A percentile compares a stretch with the other conserved stretches of the same genome.
Evolutionary conservation across 2,113 vertebrate genomes (phyloP).

Genomic region (Saccopteryx leptura): DNA sequence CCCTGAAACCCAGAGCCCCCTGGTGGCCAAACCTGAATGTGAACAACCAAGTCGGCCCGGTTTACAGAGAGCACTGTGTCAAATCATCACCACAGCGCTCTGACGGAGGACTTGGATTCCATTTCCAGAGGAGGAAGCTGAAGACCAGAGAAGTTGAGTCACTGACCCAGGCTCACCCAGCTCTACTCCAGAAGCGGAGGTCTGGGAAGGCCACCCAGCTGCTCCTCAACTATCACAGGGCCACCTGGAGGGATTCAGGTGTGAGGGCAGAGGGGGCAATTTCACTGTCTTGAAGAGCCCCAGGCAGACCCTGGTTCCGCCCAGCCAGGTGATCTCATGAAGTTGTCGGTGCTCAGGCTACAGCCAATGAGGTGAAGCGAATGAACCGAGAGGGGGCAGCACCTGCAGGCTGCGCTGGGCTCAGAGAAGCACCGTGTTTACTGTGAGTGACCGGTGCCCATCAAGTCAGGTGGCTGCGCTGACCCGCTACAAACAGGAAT

Average conservation of each 20-base stretch:
- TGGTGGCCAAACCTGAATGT: not conserved
- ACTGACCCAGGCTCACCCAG: not conserved
- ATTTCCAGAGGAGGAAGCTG: not conserved
- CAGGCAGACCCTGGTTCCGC: not conserved
- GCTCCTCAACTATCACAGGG: not conserved
- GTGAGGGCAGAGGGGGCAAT: not conserved
- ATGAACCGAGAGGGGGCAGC: not conserved
- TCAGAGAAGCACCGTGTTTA: not conserved
- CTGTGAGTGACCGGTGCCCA: not conserved
- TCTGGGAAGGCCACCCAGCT: too few species aligned
- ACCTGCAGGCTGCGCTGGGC: rapidly evolving
- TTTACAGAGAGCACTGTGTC: not conserved
- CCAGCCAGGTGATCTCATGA: not conserved
- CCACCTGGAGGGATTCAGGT: not conserved
- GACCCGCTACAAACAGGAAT: not conserved
- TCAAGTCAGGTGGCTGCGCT: not conserved
- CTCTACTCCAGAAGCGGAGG: not conserved
- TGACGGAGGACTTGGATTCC: not conserved
- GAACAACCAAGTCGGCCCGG: rapidly evolving
- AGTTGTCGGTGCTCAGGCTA: not conserved
- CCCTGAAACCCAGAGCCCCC: not conserved
- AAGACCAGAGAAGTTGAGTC: not conserved
- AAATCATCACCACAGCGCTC: not conserved
- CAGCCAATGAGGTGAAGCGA: not conserved
- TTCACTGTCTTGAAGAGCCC: not conserved